phyloP scores from a whole-genome alignment of 2,797 vertebrate genomes.

The Parotocinclus haroldoi region DNA sequence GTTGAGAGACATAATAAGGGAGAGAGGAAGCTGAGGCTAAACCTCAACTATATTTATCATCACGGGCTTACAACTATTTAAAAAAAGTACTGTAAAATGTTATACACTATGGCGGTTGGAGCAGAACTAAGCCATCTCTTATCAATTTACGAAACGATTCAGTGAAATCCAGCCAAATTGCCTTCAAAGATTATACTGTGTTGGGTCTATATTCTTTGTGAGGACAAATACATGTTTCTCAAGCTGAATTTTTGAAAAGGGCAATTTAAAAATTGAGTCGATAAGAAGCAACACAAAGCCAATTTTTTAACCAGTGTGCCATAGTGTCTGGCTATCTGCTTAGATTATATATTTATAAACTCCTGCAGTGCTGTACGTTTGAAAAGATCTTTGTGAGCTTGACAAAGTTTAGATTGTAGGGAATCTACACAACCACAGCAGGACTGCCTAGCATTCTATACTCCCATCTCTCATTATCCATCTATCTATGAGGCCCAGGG shows the following conservation, averaged over 20 bases:
- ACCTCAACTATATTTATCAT: neutral
- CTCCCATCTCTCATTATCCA: conserved; percentile 28
- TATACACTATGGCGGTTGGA: too few relatives aligned
- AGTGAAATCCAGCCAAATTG: too few relatives aligned
- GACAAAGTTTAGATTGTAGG: conserved; percentile 6
- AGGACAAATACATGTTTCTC: neutral
- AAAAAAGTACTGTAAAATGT: too few relatives aligned
- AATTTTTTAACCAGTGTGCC: conserved; percentile 20
- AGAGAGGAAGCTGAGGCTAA: neutral
- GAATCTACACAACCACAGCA: conserved; percentile 1
- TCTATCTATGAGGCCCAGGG: conserved; percentile 32
- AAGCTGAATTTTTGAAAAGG: neutral
- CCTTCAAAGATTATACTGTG: neutral
- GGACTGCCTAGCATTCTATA: conserved; percentile 18
- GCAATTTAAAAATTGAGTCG: neutral
- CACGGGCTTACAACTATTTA: neutral
- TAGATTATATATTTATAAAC: conserved; percentile 31
- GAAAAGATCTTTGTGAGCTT: conserved; percentile 18
- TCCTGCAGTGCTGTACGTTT: conserved; percentile 22
- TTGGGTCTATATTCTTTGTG: neutral
- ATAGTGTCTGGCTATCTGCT: conserved; percentile 5
- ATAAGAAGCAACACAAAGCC: conserved; percentile 1
- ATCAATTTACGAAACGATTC: too few relatives aligned
- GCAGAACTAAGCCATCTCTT: too few relatives aligned
- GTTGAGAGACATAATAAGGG: neutral